These are phyloP conservation scores for Parauchenoglanis punctatus DNA, from an alignment of 2,797 vertebrate genomes.

Conservation along the genomic window DNA sequence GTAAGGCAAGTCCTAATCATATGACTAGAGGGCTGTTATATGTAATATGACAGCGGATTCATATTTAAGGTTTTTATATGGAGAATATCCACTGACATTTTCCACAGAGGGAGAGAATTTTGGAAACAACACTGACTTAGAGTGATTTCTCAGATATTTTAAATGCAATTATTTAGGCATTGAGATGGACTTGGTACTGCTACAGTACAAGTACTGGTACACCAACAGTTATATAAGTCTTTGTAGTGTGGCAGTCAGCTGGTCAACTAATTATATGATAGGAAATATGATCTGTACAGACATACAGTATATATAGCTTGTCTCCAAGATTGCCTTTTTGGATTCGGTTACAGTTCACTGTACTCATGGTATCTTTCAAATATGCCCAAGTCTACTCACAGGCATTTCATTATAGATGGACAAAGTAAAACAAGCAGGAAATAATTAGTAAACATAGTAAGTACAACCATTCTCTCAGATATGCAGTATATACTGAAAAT, in stretches of 20 bases:
- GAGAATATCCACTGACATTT: background rate
- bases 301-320: conserved; percentile 22
- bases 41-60: background rate
- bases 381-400: background rate
- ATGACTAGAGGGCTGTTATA: background rate
- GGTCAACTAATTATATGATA: conserved; percentile 32
- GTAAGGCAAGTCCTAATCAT: background rate
- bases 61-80: background rate
- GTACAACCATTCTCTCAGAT: background rate
- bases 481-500: conserved; percentile 1
- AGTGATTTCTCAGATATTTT: background rate
- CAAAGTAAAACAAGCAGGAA: conserved; percentile 1
- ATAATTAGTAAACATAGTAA: background rate
- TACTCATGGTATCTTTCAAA: conserved; percentile 4
- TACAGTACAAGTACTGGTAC: background rate
- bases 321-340: background rate
- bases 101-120: background rate
- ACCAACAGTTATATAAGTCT: conserved; percentile 27
- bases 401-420: background rate
- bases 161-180: background rate
- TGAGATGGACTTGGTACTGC: background rate
- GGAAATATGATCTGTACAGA: conserved; percentile 29
- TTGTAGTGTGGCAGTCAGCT: conserved; percentile 19
- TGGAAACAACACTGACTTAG: background rate
- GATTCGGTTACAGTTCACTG: background rate